These are phyloP conservation scores for Chrosomus eos DNA, from an alignment of 2,797 vertebrate genomes.

Conservation along the genomic window DNA sequence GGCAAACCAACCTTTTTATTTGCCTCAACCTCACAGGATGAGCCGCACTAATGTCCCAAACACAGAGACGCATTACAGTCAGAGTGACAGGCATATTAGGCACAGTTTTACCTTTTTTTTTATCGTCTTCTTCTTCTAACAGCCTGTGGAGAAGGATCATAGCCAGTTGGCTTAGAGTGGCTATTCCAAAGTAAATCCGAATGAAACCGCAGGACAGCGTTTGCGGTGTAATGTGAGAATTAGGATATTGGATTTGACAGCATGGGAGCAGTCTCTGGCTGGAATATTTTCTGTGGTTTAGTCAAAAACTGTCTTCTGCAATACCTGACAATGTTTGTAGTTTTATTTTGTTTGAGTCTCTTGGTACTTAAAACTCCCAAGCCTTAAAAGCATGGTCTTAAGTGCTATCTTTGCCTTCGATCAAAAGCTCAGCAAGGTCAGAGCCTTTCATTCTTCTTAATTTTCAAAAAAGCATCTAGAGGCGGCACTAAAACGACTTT, in stretches of 20 bases:
- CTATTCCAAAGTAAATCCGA: conserved; percentile 29
- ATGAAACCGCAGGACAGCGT: conserved; percentile 35
- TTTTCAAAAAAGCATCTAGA: conserved; percentile 14
- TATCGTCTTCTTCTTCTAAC: neutral
- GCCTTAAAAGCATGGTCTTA: conserved; percentile 10
- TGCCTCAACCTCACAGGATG: conserved; percentile 42
- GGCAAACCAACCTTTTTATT: conserved; percentile 57
- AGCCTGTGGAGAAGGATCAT: conserved; percentile 45
- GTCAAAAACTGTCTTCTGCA: neutral
- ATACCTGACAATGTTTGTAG: neutral
- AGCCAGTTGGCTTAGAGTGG: conserved; percentile 47
- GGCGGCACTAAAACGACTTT: neutral
- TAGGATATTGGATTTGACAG: conserved; percentile 46
- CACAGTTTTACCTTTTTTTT: conserved; percentile 25
- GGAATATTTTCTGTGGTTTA: conserved; percentile 2
- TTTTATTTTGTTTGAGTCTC: neutral
- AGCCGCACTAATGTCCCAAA: conserved; percentile 42
- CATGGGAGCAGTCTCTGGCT: conserved; percentile 16
- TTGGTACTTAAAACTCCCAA: neutral
- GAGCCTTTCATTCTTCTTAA: conserved; percentile 1
- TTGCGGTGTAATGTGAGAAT: conserved; percentile 39
- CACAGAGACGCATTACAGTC: conserved; percentile 42
- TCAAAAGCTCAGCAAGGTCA: conserved; percentile 7
- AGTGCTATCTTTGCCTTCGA: conserved; percentile 8
- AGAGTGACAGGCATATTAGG: conserved; percentile 39